phyloP scores from a whole-genome alignment of 1,140 invertebrate species.

The Stratiolaelaps scimitus region DNA sequence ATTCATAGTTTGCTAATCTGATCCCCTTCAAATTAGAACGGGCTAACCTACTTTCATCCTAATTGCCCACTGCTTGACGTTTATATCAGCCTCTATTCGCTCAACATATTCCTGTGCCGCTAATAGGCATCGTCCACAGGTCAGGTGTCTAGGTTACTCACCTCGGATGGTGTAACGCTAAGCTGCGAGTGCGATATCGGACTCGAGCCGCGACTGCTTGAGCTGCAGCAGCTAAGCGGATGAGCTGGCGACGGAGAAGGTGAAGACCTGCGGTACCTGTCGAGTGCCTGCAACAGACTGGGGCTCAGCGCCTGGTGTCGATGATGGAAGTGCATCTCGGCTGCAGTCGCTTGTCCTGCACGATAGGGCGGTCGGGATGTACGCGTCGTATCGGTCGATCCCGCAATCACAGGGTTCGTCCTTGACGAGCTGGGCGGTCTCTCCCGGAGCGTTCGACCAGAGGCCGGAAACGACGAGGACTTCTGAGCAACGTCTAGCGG shows the following conservation, averaged over 20 bases:
- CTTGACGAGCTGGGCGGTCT: background rate
- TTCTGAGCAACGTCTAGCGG: background rate
- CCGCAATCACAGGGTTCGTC: background rate
- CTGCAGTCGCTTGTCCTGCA: background rate
- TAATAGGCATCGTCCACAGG: no score
- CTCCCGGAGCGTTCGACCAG: background rate
- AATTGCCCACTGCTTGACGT: no score
- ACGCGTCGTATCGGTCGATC: background rate
- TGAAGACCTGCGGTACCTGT: background rate
- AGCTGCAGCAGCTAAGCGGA: conserved; percentile 8
- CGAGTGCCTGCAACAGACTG: background rate
- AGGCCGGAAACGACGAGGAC: conserved; percentile 5
- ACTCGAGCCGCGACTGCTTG: conserved; percentile 14
- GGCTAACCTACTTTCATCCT: no score
- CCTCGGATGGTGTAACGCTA: no score
- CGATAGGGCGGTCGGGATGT: background rate
- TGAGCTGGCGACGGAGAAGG: background rate
- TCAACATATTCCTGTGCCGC: no score
- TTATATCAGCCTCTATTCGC: no score
- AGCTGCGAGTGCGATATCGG: background rate
- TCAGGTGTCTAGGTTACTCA: no score
- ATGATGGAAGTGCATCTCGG: background rate
- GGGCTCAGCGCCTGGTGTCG: background rate
- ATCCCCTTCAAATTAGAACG: no score
- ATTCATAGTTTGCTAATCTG: no score